These are phyloP conservation scores for Cyclophora punctaria DNA, from an alignment of 2,888 invertebrate species.

Conservation along the genomic window DNA sequence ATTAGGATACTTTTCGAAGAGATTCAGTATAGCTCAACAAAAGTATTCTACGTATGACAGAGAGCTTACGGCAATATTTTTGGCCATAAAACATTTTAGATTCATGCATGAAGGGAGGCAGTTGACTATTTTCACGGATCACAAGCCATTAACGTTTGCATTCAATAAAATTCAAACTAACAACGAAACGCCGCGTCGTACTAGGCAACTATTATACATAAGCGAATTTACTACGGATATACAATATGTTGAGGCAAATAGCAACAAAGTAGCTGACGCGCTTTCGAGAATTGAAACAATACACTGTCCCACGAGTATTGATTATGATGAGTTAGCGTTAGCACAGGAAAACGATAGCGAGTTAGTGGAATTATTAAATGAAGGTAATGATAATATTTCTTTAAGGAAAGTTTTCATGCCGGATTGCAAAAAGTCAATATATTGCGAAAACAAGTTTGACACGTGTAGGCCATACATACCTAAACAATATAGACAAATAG, in stretches of 20 bases:
- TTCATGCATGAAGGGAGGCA: conserved; percentile 8
- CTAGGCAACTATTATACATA: conserved; percentile 2
- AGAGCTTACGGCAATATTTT: conserved; percentile 19
- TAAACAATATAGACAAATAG: conserved; percentile 3
- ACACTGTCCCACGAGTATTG: conserved; percentile 5
- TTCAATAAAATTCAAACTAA: neutral
- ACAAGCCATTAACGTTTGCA: conserved; percentile 5
- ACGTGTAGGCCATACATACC: neutral
- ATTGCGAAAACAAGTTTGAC: conserved; percentile 7
- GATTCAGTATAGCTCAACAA: conserved; percentile 11
- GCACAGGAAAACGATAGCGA: conserved; percentile 4
- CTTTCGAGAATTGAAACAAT: conserved; percentile 12
- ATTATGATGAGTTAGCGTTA: conserved; percentile 12
- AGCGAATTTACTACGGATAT: conserved; percentile 11
- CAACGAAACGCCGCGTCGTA: conserved; percentile 1
- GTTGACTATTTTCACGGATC: conserved; percentile 4
- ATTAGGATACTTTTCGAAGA: conserved; percentile 16
- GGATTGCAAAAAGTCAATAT: conserved; percentile 1
- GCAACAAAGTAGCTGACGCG: conserved; percentile 13
- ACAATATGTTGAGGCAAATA: conserved; percentile 1
- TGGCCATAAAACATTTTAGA: conserved; percentile 13
- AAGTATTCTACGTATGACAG: conserved; percentile 17
- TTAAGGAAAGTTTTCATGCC: neutral
- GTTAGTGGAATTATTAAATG: neutral
- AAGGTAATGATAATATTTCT: neutral